A percentile compares a stretch with the other conserved stretches of the same genome.
phyloP scores from a whole-genome alignment of 2,888 invertebrate species.

The Uropetala carovei region DNA sequence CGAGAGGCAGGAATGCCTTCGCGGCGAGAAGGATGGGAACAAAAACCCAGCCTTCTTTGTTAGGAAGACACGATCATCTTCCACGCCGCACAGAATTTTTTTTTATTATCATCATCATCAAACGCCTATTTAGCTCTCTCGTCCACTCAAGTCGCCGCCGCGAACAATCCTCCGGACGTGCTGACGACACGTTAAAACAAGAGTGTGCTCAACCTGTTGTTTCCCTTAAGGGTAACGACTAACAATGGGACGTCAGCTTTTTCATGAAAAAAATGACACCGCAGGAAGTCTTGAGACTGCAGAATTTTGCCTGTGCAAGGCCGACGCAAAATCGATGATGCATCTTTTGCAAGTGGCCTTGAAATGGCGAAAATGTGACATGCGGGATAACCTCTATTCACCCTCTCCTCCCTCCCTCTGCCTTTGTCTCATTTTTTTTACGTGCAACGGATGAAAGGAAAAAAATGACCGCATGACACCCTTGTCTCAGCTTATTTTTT shows the following conservation, averaged over 20 bases:
- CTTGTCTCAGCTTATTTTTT: too few relatives aligned
- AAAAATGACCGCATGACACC: too few relatives aligned
- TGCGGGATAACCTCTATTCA: too few relatives aligned
- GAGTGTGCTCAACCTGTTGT: constrained; percentile 45
- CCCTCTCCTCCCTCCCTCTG: too few relatives aligned
- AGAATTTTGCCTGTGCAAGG: not conserved
- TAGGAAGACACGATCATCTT: too few relatives aligned
- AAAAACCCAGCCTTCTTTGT: not conserved
- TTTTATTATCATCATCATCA: not conserved
- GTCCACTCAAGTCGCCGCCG: constrained; percentile 34
- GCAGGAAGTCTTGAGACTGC: not conserved
- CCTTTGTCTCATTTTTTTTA: too few relatives aligned
- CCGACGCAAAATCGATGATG: too few relatives aligned
- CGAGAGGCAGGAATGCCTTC: not conserved
- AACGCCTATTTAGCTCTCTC: not conserved
- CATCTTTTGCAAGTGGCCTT: too few relatives aligned
- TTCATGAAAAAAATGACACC: not conserved
- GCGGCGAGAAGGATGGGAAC: not conserved
- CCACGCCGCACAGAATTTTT: too few relatives aligned
- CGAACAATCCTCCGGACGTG: not conserved
- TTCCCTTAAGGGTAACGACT: not conserved
- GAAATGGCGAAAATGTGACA: too few relatives aligned
- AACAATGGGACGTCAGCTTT: not conserved
- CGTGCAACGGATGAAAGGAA: too few relatives aligned
- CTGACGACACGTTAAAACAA: constrained; percentile 21